Conservation (phyloP, 2,113 vertebrate genomes). For the Delphinapterus leucas region DNA sequence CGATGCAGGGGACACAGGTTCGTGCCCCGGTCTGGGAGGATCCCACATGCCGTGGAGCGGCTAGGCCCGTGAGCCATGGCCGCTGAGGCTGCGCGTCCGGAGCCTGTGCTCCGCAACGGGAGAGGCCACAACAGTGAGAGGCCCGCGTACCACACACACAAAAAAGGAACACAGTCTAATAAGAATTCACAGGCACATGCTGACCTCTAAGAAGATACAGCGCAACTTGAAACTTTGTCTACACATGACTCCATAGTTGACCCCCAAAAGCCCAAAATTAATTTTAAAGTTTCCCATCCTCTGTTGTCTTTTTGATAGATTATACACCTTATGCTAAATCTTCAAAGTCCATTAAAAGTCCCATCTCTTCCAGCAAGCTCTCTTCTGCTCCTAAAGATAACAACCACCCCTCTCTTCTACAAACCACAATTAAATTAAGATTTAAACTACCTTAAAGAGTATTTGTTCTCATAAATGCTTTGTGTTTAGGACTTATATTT, state of each 20-base stretch:
- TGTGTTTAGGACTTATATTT: background rate
- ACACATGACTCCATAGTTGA: slow-evolving; percentile 51
- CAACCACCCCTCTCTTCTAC: background rate
- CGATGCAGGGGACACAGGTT: too few relatives aligned
- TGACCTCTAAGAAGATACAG: slow-evolving; percentile 48
- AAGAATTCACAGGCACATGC: slow-evolving; percentile 50
- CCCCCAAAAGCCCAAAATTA: slow-evolving; percentile 54
- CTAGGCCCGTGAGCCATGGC: too few relatives aligned
- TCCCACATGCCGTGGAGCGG: too few relatives aligned
- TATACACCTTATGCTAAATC: background rate
- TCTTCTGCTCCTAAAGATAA: background rate
- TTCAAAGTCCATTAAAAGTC: slow-evolving; percentile 26
- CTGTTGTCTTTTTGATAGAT: slow-evolving; percentile 15
- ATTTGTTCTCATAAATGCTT: background rate
- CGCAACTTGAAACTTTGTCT: slow-evolving; percentile 68
- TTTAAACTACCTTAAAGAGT: background rate
- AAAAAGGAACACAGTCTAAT: slow-evolving; percentile 57
- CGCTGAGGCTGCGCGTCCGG: too few relatives aligned
- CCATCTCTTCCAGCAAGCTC: slow-evolving; percentile 15
- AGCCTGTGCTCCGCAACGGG: too few relatives aligned
- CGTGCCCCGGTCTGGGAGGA: too few relatives aligned
- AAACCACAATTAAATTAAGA: slow-evolving; percentile 7
- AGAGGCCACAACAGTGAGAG: too few relatives aligned
- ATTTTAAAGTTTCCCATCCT: slow-evolving; percentile 63
- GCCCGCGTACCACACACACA: too few relatives aligned